These are phyloP conservation scores for Bugulina stolonifera DNA, from an alignment of 2,888 invertebrate genomes.

Conservation along the genomic window DNA sequence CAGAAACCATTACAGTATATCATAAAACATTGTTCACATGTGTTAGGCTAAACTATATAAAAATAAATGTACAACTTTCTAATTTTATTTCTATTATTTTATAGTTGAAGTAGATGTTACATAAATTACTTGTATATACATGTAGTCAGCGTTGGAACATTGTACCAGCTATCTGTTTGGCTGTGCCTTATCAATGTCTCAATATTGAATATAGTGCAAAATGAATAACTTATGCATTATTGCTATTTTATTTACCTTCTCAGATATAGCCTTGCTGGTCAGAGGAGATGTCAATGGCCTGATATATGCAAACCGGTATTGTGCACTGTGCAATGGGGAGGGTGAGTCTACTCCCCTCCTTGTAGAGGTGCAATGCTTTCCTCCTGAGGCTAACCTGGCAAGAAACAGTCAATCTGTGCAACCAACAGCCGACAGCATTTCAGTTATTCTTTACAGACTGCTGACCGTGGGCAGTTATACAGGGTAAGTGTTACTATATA, in stretches of 20 bases:
- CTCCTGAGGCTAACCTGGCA: neutral
- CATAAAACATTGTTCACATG: no score
- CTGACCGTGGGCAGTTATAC: neutral
- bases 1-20: no score
- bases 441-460: neutral
- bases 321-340: constrained; percentile 27
- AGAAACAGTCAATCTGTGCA: neutral
- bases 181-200: no score
- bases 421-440: constrained; percentile 5
- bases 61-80: no score
- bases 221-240: no score
- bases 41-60: no score
- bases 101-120: no score
- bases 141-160: no score
- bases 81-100: no score
- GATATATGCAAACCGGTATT: constrained; percentile 34
- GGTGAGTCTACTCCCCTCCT: constrained; percentile 24
- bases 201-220: no score
- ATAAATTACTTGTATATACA: no score
- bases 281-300: constrained; percentile 30
- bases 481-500: neutral
- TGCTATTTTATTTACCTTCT: neutral
- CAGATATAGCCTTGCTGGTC: constrained; percentile 31
- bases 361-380: neutral
- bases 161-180: no score